Evolutionary conservation across 2,113 vertebrate species (phyloP).

Genomic region (Channa maculata): DNA sequence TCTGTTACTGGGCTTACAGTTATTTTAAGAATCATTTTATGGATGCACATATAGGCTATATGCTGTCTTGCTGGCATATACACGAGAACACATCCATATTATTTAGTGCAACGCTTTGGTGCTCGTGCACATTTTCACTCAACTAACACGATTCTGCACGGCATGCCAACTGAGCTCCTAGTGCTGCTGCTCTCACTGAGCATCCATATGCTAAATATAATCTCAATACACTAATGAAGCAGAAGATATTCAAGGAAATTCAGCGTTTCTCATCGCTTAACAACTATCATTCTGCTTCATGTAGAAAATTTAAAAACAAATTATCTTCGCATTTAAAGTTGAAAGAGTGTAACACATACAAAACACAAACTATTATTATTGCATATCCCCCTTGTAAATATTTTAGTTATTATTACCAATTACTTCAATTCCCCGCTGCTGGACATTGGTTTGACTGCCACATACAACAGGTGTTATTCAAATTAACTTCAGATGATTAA

Average conservation of each 20-base stretch:
- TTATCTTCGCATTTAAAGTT: no score
- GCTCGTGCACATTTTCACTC: constrained; percentile 26
- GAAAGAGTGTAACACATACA: no score
- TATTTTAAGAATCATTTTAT: neutral
- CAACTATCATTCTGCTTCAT: no score
- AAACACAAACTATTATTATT: neutral
- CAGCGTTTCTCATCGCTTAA: no score
- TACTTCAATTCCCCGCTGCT: no score
- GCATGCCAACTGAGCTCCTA: constrained; percentile 33
- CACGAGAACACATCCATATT: constrained; percentile 30
- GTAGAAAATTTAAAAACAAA: neutral
- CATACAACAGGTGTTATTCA: constrained; percentile 73
- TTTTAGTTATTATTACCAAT: neutral
- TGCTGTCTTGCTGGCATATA: constrained; percentile 9
- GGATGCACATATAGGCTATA: neutral
- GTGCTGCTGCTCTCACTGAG: constrained; percentile 18
- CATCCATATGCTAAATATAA: constrained; percentile 40
- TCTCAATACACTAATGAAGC: constrained; percentile 11
- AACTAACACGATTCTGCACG: constrained; percentile 49
- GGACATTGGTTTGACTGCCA: constrained; percentile 19
- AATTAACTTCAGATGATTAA: constrained; percentile 64
- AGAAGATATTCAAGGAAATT: neutral
- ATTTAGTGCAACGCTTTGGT: constrained; percentile 21
- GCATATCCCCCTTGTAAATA: neutral
- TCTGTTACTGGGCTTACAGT: neutral